A percentile compares a stretch with the other conserved stretches of the same genome.
phyloP scores from a whole-genome alignment of 2,888 invertebrate genomes.

The Drosophila infuscata region DNA sequence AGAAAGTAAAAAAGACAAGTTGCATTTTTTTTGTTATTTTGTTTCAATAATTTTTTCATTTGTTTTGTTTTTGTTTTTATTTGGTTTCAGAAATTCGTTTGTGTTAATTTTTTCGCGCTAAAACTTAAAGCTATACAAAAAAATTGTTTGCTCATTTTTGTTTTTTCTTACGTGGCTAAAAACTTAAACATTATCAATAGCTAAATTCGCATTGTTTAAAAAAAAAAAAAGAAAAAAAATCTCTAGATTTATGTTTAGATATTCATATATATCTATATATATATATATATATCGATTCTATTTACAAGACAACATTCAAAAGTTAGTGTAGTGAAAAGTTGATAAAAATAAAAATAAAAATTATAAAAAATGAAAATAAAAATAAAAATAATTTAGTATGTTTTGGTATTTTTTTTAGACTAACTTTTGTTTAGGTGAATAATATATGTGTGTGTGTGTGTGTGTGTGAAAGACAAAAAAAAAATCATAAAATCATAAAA shows the following conservation, averaged over 20 bases:
- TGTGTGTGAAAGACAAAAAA: slow-evolving; percentile 4
- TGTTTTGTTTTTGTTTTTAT: slow-evolving; percentile 57
- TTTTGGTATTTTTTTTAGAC: slow-evolving; percentile 14
- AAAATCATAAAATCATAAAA: slow-evolving; percentile 44
- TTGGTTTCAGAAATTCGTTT: slow-evolving; percentile 80
- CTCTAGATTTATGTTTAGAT: slow-evolving; percentile 29
- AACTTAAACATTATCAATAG: slow-evolving; percentile 76
- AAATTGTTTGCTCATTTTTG: slow-evolving; percentile 53
- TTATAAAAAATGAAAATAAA: slow-evolving; percentile 7
- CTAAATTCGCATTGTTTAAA: slow-evolving; percentile 69
- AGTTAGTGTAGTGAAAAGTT: slow-evolving; percentile 7
- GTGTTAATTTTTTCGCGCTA: slow-evolving; percentile 74
- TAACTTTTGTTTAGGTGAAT: slow-evolving; percentile 26
- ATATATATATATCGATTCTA: slow-evolving; percentile 34
- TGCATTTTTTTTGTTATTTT: slow-evolving; percentile 32
- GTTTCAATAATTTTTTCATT: slow-evolving; percentile 63
- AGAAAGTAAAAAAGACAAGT: slow-evolving; percentile 1
- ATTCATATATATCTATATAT: slow-evolving; percentile 26
- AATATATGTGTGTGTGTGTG: not conserved
- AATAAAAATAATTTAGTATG: slow-evolving; percentile 20
- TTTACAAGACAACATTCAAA: slow-evolving; percentile 46
- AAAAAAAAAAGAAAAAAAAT: slow-evolving; percentile 41
- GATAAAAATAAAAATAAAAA: slow-evolving; percentile 12
- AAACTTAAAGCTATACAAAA: slow-evolving; percentile 78
- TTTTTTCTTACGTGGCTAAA: slow-evolving; percentile 62